Evolutionary conservation across 1,140 invertebrate species (phyloP).

Genomic region (Mylabris phalerata): DNA sequence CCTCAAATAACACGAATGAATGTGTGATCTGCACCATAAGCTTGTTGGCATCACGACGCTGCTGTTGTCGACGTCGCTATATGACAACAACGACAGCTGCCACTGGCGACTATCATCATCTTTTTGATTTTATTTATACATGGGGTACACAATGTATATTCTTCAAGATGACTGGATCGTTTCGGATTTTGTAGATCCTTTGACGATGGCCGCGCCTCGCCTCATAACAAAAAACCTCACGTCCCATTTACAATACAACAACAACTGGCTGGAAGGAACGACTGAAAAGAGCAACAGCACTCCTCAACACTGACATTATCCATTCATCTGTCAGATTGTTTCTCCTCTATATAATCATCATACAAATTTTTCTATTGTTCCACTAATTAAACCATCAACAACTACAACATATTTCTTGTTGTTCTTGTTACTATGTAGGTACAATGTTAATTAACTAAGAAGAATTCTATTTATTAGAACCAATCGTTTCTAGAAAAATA

Average conservation of each 20-base stretch:
- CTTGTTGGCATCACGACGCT: constrained; percentile 9
- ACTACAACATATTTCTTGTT: no score
- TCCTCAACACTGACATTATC: no score
- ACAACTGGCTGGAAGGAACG: no score
- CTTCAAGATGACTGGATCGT: constrained; percentile 14
- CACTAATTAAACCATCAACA: no score
- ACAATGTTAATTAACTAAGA: constrained; percentile 2
- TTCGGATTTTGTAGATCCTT: constrained; percentile 9
- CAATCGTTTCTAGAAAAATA: neutral
- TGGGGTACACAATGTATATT: constrained; percentile 5
- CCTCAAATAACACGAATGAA: constrained; percentile 10
- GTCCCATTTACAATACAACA: neutral
- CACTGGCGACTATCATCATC: neutral
- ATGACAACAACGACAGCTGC: constrained; percentile 12
- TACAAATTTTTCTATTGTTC: no score
- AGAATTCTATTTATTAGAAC: neutral
- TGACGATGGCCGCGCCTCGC: constrained; percentile 10
- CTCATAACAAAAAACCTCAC: constrained; percentile 12
- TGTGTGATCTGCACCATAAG: constrained; percentile 17
- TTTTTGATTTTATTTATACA: neutral
- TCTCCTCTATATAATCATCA: no score
- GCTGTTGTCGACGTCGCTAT: constrained; percentile 1
- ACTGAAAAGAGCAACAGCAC: no score
- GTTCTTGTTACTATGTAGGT: no score
- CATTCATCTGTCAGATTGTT: no score